Evolutionary conservation across 2,888 invertebrate species (phyloP), one percentile per base, ranked within the genome.

Genomic region (Leptopilina drosophilae): DNA sequence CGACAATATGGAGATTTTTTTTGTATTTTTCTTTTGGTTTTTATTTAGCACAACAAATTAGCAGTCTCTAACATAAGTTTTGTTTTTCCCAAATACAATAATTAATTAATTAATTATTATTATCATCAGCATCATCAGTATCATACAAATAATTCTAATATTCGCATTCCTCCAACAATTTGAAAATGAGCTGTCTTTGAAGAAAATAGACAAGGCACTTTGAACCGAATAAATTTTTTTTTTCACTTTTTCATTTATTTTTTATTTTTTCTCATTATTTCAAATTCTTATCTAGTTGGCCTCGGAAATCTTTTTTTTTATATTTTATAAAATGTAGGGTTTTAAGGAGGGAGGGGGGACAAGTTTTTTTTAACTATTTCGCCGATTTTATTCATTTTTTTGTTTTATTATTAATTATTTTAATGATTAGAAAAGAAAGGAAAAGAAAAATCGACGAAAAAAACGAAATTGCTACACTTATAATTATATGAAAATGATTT

Each of bases 191-290:
- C 90, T 90, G 89, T 90, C 89, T 88, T 42, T 84, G 89, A 90
- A 91, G 90, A 90, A 91, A 90, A 90, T 90, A 90, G 90, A 91
- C 91, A 90, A 90, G 91, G 91, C 91, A 91, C 90, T 91, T 42
- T 90, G 88, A 91, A 90, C 90, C 89, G 88, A 91, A 90, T 89
- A 90, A 87, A 87, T 86, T 62, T 62, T 59, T 59, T 20, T 87
- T 86, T 81, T 82, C 78, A 84, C 78, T 40, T 73, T 56, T 33
- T 33, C 33, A 33, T 33, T 33, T 33, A 33, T 33, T 33, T 33
- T 3, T 26, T 26, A 26, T 26, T 26, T 26, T 26, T 33, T 33
- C 80, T 85, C 78, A 73, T 73, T 56, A 53, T 73, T 73, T 82
- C 49, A 49, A 33, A 87, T 89, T 42, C 88, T 90, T 88, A 89